These are phyloP conservation scores for Hirtodrosophila trivittata DNA, from an alignment of 2,888 invertebrate species.

Conservation along the genomic window DNA sequence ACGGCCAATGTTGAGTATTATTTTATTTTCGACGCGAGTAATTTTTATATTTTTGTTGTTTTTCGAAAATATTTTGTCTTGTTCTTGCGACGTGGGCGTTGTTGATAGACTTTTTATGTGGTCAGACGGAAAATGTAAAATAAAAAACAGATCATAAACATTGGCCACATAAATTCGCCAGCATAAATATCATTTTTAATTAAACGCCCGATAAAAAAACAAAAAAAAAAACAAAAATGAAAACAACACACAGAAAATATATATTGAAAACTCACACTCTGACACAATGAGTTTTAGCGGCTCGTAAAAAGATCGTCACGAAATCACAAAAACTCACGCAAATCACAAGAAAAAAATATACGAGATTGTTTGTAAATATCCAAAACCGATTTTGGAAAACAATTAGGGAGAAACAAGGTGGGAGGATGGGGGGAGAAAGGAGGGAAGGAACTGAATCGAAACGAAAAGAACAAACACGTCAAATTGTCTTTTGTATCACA, in stretches of 20 bases:
- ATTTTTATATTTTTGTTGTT: conserved; percentile 19
- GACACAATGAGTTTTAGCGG: conserved; percentile 48
- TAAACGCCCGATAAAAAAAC: conserved; percentile 7
- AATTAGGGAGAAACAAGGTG: conserved; percentile 13
- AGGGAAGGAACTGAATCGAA: conserved; percentile 51
- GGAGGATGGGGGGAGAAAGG: not conserved
- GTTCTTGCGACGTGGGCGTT: conserved; percentile 33
- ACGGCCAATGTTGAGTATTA: conserved; percentile 34
- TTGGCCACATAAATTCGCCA: conserved; percentile 52
- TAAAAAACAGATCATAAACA: conserved; percentile 47
- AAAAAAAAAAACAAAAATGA: conserved; percentile 3
- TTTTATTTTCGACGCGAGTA: conserved; percentile 15
- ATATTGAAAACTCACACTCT: not conserved
- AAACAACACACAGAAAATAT: conserved; percentile 6
- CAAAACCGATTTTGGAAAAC: conserved; percentile 22
- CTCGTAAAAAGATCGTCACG: conserved; percentile 41
- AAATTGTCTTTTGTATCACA: conserved; percentile 65
- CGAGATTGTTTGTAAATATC: too few species aligned
- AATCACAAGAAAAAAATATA: conserved; percentile 21
- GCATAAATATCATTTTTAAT: conserved; percentile 48
- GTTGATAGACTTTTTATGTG: conserved; percentile 43
- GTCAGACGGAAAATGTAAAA: conserved; percentile 11
- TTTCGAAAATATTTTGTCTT: not conserved
- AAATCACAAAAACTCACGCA: too few species aligned
- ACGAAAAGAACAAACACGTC: conserved; percentile 61